Conservation (phyloP, 2,797 vertebrate genomes). For the Hoplostethus mediterraneus region DNA sequence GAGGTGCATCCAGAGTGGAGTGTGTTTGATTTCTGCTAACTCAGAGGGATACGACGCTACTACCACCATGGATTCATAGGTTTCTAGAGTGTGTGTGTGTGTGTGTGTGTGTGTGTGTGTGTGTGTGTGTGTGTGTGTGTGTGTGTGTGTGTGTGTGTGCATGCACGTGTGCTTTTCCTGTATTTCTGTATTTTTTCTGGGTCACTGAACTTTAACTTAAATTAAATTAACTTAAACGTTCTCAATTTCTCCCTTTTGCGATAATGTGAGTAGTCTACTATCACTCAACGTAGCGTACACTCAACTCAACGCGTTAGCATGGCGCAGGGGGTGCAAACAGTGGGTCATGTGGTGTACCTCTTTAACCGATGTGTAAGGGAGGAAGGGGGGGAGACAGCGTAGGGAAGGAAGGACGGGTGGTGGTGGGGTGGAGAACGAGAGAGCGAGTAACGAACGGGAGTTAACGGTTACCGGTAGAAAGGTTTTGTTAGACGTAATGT, state of each 20-base stretch:
- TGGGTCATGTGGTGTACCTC: not conserved
- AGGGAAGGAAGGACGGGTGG: no score
- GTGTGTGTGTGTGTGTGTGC: not conserved
- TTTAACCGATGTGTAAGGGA: not conserved
- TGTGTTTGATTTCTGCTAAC: constrained; percentile 39
- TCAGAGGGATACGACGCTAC: constrained; percentile 24
- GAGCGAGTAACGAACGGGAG: not conserved
- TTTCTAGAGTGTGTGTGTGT: not conserved
- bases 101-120: not conserved
- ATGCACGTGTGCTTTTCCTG: not conserved
- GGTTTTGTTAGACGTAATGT: no score
- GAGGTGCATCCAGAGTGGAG: constrained; percentile 24
- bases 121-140: not conserved
- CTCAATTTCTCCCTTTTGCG: no score
- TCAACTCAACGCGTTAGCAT: no score
- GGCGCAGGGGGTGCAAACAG: no score
- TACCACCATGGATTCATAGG: constrained; percentile 23
- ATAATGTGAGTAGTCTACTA: no score
- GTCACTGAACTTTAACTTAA: no score
- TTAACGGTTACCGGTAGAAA: no score
- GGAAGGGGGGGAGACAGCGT: no score
- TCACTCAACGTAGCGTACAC: no score
- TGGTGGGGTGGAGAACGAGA: not conserved
- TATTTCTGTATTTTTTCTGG: not conserved
- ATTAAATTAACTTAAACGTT: no score